Evolutionary conservation across 2,797 vertebrate species (phyloP).

Genomic region (Antennarius maculatus): DNA sequence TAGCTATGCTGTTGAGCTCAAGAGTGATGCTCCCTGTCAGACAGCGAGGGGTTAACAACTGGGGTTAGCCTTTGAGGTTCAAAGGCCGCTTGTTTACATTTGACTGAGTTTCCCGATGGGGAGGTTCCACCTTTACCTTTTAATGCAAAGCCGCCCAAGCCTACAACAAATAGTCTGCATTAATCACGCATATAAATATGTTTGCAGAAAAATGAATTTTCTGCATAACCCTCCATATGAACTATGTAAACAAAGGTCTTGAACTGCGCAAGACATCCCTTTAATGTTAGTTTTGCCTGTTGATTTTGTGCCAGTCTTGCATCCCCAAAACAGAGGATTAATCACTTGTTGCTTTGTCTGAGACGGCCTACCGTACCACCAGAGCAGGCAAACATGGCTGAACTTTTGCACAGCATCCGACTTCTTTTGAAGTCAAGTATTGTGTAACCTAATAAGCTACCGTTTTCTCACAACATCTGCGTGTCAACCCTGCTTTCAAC

Average conservation of each 20-base stretch:
- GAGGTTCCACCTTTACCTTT: constrained; percentile 64
- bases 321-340: constrained; percentile 70
- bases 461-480: constrained; percentile 83
- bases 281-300: constrained; percentile 57
- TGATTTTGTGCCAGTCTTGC: constrained; percentile 61
- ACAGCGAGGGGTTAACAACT: constrained; percentile 72
- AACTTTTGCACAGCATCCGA: constrained; percentile 71
- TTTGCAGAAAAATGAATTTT: constrained; percentile 39
- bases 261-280: constrained; percentile 36
- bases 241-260: constrained; percentile 31
- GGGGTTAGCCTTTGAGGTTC: constrained; percentile 74
- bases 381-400: constrained; percentile 59
- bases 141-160: constrained; percentile 60
- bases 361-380: constrained; percentile 41
- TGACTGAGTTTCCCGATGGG: constrained; percentile 62
- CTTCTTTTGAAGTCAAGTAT: constrained; percentile 71
- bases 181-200: constrained; percentile 57
- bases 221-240: constrained; percentile 18
- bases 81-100: constrained; percentile 79
- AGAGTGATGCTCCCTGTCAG: constrained; percentile 73
- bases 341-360: constrained; percentile 69
- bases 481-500: constrained; percentile 80
- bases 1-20: constrained; percentile 69
- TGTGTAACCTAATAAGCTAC: constrained; percentile 82
- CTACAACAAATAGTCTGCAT: constrained; percentile 58